These are phyloP conservation scores for Melanotaenia boesemani DNA, from an alignment of 2,797 vertebrate genomes.

Conservation along the genomic window DNA sequence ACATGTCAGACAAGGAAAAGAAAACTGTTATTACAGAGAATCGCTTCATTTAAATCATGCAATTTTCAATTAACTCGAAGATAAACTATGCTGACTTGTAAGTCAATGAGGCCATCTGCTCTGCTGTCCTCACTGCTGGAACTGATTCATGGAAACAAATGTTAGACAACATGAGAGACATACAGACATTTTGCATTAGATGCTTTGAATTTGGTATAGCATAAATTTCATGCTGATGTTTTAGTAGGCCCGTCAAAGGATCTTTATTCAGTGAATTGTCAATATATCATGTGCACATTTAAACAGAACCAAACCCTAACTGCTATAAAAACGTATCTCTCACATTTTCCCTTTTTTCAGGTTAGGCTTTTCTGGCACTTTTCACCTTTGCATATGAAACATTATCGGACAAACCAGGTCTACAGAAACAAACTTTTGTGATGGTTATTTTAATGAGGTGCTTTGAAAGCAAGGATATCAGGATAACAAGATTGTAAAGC, in stretches of 20 bases:
- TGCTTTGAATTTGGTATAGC: constrained; percentile 58
- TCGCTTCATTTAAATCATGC: constrained; percentile 76
- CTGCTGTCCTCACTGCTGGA: constrained; percentile 43
- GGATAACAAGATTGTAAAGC: background rate
- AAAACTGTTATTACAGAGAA: constrained; percentile 82
- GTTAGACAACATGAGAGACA: constrained; percentile 55
- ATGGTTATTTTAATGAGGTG: background rate
- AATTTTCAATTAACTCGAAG: constrained; percentile 69
- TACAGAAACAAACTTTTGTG: background rate
- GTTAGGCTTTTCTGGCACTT: background rate
- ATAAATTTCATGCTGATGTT: constrained; percentile 49
- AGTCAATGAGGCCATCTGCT: constrained; percentile 44
- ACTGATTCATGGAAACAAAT: constrained; percentile 57
- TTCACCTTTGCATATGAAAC: background rate
- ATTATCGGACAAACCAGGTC: background rate
- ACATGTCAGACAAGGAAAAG: constrained; percentile 80
- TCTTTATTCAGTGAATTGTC: constrained; percentile 39
- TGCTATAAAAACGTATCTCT: background rate
- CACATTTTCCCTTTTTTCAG: background rate
- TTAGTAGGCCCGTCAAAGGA: constrained; percentile 39
- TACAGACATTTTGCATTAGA: constrained; percentile 47
- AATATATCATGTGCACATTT: constrained; percentile 7
- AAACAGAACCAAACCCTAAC: background rate
- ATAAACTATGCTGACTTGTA: constrained; percentile 55
- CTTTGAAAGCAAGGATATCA: background rate